These are phyloP conservation scores for Euborellia annulipes DNA, from an alignment of 1,140 invertebrate genomes.

Conservation along the genomic window DNA sequence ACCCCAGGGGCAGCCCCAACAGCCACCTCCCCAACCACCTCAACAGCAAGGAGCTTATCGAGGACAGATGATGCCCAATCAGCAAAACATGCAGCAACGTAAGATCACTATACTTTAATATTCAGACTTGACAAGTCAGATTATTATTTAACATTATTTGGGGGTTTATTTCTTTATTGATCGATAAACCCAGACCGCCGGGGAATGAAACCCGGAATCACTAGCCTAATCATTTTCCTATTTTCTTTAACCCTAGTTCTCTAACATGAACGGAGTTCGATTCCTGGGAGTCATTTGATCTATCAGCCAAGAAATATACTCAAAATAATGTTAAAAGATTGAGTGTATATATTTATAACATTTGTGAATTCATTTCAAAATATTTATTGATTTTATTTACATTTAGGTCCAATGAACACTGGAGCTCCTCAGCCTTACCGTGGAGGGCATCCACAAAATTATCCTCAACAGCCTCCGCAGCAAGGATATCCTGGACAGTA, in stretches of 20 bases:
- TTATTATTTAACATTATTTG: too few species aligned
- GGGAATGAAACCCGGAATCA: not conserved
- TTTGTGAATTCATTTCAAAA: too few species aligned
- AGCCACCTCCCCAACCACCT: conserved; percentile 12
- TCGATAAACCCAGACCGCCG: too few species aligned
- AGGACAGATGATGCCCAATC: conserved; percentile 10
- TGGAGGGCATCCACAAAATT: conserved; percentile 31
- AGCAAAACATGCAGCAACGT: conserved; percentile 8
- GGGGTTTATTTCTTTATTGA: too few species aligned
- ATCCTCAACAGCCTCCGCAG: conserved; percentile 36
- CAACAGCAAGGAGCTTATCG: conserved; percentile 14
- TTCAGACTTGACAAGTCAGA: not conserved
- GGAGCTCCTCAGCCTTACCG: conserved; percentile 30
- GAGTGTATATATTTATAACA: not conserved
- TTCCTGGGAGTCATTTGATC: too few species aligned
- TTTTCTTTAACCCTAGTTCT: too few species aligned
- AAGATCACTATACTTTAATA: not conserved
- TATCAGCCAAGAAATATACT: conserved; percentile 28
- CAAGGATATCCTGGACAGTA: conserved; percentile 35
- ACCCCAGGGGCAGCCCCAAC: conserved; percentile 2
- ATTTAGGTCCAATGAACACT: conserved; percentile 23
- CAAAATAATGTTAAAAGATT: conserved; percentile 10
- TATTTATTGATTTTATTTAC: conserved; percentile 10
- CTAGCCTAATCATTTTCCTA: too few species aligned
- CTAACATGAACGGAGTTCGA: too few species aligned